Percentiles rank a stretch among this genome's conserved stretches.
phyloP scores from a whole-genome alignment of 2,113 vertebrate genomes.

The Megaceryle torquata region DNA sequence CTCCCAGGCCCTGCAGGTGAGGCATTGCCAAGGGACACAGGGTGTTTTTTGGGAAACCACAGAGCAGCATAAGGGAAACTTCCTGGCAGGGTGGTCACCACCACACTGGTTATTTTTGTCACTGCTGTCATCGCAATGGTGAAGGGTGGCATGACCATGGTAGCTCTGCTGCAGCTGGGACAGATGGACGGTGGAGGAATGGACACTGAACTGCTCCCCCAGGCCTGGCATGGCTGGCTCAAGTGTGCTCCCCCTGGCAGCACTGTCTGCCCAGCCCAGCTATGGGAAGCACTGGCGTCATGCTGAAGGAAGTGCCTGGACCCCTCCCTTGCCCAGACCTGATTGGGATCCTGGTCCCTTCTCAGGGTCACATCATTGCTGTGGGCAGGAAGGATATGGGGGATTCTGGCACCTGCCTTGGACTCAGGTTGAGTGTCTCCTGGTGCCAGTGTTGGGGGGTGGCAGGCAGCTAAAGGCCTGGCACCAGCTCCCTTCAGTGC shows the following conservation, averaged over 20 bases:
- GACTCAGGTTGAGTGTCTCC: background rate
- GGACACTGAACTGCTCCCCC: background rate
- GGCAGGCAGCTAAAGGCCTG: background rate
- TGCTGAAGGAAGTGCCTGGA: background rate
- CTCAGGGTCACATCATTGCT: rapidly evolving
- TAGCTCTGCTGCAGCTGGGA: background rate
- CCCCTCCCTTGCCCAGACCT: background rate
- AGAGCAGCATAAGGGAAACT: background rate
- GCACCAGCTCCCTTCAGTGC: background rate
- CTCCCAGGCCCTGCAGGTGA: background rate
- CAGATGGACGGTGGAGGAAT: background rate
- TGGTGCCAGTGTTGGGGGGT: rapidly evolving
- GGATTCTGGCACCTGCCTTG: background rate
- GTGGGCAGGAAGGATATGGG: rapidly evolving
- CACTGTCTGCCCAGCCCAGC: rapidly evolving
- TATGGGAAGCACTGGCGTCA: background rate
- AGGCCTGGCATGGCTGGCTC: background rate
- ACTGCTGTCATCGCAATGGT: rapidly evolving
- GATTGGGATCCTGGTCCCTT: background rate
- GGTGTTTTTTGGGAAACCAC: background rate
- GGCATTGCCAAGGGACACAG: rapidly evolving
- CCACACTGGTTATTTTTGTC: background rate
- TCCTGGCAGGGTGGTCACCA: rapidly evolving
- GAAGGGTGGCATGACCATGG: rapidly evolving
- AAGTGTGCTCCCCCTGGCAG: background rate